Evolutionary conservation across 2,888 invertebrate genomes (phyloP), one percentile per base, ranked within the genome.

Genomic region (Spodoptera picta): DNA sequence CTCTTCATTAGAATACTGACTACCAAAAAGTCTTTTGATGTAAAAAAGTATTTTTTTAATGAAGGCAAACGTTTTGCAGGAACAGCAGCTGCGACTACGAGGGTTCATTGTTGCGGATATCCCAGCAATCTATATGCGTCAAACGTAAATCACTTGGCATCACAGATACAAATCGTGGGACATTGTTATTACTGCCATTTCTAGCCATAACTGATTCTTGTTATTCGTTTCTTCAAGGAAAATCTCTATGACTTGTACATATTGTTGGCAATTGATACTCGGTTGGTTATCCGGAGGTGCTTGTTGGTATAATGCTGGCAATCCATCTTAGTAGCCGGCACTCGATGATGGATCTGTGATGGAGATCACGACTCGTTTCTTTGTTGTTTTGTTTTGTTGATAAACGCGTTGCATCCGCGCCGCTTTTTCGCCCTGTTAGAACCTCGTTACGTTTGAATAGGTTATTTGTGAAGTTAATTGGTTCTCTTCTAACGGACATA

Each of bases 311-410:
- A 92, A 92, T 91, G 87, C 84, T 85, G 83, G 89, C 90, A 86
- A 93, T 93, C 92, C 89, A 91, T 94, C 93, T 91, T 87, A 55
- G 83, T 81, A 83, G 84, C 85, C 84, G 77, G 79, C 83, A 81
- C 82, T 82, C 86, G 88, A 88, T 92, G 93, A 92, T 92, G 90
- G 92, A 92, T 90, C 90, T 87, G 87, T 89, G 92, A 93, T 92
- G 92, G 88, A 82, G 89, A 89, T 92, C 91, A 91, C 92, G 93
- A 92, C 88, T 90, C 77, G 87, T 85, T 86, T 81, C 86, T 88
- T 89, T 90, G 90, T 92, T 91, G 89, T 91, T 92, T 91, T 92
- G 88, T 87, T 88, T 87, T 82, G 89, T 90, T 88, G 87, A 86
- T 93, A 90, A 91, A 92, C 87, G 86, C 85, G 49, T 27, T 57